Percentiles rank a stretch among this genome's conserved stretches.
phyloP scores from a whole-genome alignment of 2,113 vertebrate genomes.

The Leiothrix lutea region DNA sequence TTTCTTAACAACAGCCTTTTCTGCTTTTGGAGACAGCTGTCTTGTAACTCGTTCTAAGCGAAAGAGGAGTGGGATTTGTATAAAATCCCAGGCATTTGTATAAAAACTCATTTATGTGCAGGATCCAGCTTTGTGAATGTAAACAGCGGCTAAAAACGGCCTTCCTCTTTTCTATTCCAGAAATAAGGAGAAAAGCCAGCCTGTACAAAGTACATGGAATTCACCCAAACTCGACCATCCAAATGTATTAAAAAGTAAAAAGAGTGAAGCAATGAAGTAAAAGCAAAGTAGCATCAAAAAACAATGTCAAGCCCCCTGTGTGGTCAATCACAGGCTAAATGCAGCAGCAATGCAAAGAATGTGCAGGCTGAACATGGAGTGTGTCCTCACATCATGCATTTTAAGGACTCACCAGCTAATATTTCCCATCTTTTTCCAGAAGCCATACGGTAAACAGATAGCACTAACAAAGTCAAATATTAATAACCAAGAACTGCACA shows the following conservation, averaged over 20 bases:
- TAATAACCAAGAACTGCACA: constrained; percentile 81
- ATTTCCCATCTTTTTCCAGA: constrained; percentile 63
- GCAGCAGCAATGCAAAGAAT: background rate
- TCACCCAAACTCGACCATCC: background rate
- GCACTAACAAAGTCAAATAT: constrained; percentile 86
- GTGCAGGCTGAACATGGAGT: background rate
- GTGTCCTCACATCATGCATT: constrained; percentile 8
- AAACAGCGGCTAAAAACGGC: background rate
- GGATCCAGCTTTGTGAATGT: constrained; percentile 16
- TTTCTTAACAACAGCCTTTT: constrained; percentile 38
- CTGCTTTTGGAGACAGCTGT: constrained; percentile 6
- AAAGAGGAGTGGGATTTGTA: constrained; percentile 10
- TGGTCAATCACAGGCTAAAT: background rate
- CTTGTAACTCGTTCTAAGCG: background rate
- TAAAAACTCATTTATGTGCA: constrained; percentile 28
- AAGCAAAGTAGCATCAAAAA: background rate
- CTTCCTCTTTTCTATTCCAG: background rate
- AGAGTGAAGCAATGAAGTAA: background rate
- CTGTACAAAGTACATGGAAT: background rate
- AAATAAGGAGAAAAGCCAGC: background rate
- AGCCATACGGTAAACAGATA: constrained; percentile 82
- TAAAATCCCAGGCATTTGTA: background rate
- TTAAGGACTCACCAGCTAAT: constrained; percentile 60
- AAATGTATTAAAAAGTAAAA: background rate
- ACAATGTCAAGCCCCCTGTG: background rate